phyloP scores from a whole-genome alignment of 2,888 invertebrate species.

The Slavum lentiscoides region DNA sequence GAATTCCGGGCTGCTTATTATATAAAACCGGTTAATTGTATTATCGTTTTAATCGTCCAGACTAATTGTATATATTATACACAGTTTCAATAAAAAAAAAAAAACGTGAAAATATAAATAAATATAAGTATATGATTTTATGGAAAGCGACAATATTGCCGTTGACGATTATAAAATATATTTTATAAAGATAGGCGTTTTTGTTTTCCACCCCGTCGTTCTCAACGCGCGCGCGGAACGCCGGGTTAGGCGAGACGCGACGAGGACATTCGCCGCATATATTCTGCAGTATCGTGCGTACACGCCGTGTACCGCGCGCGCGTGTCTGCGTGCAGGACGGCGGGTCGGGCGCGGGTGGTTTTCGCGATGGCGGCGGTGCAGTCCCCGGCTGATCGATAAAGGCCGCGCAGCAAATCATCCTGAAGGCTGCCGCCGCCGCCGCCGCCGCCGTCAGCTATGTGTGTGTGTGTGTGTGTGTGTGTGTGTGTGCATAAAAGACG shows the following conservation, averaged over 20 bases:
- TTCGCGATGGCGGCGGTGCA: slow-evolving; percentile 31
- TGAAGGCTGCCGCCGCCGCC: slow-evolving; percentile 32
- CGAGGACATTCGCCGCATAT: slow-evolving; percentile 42
- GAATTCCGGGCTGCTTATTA: too few relatives aligned
- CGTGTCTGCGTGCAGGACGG: background rate
- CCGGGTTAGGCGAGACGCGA: slow-evolving; percentile 2
- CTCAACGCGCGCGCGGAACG: too few relatives aligned
- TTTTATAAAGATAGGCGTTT: too few relatives aligned
- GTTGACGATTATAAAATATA: too few relatives aligned
- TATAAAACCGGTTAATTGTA: too few relatives aligned
- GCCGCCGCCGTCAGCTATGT: background rate
- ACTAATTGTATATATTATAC: too few relatives aligned
- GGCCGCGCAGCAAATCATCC: slow-evolving; percentile 49
- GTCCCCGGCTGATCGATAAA: slow-evolving; percentile 52
- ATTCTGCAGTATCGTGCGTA: background rate
- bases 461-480: background rate
- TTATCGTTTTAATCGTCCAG: too few relatives aligned
- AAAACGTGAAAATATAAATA: too few relatives aligned
- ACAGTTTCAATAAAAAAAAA: too few relatives aligned
- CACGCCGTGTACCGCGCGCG: slow-evolving; percentile 29
- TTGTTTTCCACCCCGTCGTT: background rate
- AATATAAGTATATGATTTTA: too few relatives aligned
- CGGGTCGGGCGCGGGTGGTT: slow-evolving; percentile 18
- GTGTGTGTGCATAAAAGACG: background rate
- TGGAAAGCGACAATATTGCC: too few relatives aligned